Evolutionary conservation across 2,113 vertebrate species (phyloP).

Genomic region (Antidorcas marsupialis): DNA sequence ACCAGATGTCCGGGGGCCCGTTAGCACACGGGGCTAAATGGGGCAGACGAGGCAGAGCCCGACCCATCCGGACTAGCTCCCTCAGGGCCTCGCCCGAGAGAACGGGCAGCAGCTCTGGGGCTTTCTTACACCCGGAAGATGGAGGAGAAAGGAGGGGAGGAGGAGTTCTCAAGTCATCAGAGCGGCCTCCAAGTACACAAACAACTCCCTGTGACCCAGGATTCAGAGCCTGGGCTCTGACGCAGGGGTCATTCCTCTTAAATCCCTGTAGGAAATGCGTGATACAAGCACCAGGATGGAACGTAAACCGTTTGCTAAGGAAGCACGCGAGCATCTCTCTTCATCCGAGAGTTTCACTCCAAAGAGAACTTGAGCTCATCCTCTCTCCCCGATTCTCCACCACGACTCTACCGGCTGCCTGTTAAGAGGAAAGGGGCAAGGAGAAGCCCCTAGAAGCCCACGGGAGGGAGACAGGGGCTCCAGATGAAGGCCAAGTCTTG

Average conservation of each 20-base stretch:
- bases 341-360: neutral
- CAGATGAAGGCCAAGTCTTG: neutral
- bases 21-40: neutral
- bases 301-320: conserved; percentile 58
- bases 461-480: neutral
- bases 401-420: neutral
- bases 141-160: neutral
- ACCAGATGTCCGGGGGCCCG: neutral
- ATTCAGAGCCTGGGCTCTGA: neutral
- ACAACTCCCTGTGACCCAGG: neutral
- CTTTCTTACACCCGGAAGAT: neutral
- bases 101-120: neutral
- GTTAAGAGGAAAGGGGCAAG: neutral
- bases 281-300: neutral
- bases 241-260: neutral
- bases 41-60: neutral
- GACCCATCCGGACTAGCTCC: neutral
- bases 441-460: neutral
- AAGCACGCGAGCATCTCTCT: neutral
- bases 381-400: neutral
- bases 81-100: neutral
- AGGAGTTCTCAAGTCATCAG: neutral
- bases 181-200: neutral
- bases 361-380: neutral
- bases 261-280: conserved; percentile 46